Base-by-base conservation (phyloP, 1,140 invertebrate genomes). In the Arion vulgaris region DNA sequence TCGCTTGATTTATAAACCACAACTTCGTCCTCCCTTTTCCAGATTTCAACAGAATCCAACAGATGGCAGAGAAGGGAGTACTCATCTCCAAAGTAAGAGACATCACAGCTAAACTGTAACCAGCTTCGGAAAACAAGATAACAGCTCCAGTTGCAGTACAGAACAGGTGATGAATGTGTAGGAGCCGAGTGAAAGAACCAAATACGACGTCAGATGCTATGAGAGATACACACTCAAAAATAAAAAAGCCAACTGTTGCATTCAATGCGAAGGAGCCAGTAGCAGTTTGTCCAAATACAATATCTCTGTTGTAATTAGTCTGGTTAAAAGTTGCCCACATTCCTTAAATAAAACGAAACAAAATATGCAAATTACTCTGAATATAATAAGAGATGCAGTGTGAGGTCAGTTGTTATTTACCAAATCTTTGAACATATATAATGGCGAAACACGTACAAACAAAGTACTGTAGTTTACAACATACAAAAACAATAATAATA, bases 1-100 rank as follows among this genome's bases (percentile, higher is more conserved):
- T 34, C 38, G 88, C 86, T 77, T 91, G 90, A 81, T 91, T 91
- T 13, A 85, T 85, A 83, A 88, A 90, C 90, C 90, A 91, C 0
- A 91, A 69, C 19, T 87, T 51, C 5, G 86, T 84, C 15, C 88
- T 69, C 28, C 85, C 87, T 53, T 87, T 80, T 49, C 88, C 88
- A 15, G 84, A 85, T 81, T 91, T 91, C 34, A 91, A 75, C 9
- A 91, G 81, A 36, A 88, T 90, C 89, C 88, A 91, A 80, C 89
- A 90, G 62, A 90, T 83, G 0, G 87, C 88, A 0, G 87, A 88
- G 82, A 91, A 90, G 1, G 89, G 88, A 15, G 90, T 91, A 71
- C 87, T 90, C 86, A 91, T 89, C 83, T 91, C 89, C n/a, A 91
- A 72, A 57, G 88, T 82, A 23, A 91, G 85, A 39, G 86, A 87